These are phyloP conservation scores for Myxocyprinus asiaticus DNA, from an alignment of 2,113 vertebrate genomes.

Conservation along the genomic window DNA sequence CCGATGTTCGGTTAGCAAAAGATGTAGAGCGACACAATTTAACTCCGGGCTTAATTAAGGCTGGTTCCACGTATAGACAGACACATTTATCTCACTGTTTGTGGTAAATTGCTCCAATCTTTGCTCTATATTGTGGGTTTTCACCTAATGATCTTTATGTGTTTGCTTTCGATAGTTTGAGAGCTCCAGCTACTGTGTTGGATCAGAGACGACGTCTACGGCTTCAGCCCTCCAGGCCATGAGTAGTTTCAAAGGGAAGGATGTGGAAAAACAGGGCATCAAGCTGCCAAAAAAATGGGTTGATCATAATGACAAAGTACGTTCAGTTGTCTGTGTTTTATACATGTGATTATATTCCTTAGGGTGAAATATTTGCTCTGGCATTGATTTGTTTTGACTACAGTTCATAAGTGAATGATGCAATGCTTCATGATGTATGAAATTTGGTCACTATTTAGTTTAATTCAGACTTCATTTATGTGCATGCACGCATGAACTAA, in stretches of 20 bases:
- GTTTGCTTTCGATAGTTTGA: constrained; percentile 17
- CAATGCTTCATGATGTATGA: too few relatives aligned
- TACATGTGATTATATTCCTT: too few relatives aligned
- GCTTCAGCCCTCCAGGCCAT: constrained; percentile 50
- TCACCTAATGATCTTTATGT: background rate
- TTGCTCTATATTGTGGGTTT: background rate
- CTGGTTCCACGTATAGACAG: background rate
- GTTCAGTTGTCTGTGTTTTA: background rate
- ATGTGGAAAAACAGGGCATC: constrained; percentile 62
- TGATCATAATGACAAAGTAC: constrained; percentile 53
- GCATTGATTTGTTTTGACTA: too few relatives aligned
- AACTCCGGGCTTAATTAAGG: background rate
- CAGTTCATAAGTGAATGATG: too few relatives aligned
- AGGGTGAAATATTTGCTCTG: too few relatives aligned
- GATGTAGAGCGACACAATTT: background rate
- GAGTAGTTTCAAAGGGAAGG: constrained; percentile 55
- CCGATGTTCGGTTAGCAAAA: background rate
- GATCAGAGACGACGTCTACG: constrained; percentile 27
- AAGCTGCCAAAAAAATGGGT: constrained; percentile 59
- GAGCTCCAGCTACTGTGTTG: constrained; percentile 43
- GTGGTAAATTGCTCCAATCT: background rate
- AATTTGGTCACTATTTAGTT: too few relatives aligned
- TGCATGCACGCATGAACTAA: too few relatives aligned
- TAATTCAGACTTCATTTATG: too few relatives aligned
- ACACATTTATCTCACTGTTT: background rate